Evolutionary conservation across 2,113 vertebrate species (phyloP).

Genomic region (Choloepus hoffmanni): DNA sequence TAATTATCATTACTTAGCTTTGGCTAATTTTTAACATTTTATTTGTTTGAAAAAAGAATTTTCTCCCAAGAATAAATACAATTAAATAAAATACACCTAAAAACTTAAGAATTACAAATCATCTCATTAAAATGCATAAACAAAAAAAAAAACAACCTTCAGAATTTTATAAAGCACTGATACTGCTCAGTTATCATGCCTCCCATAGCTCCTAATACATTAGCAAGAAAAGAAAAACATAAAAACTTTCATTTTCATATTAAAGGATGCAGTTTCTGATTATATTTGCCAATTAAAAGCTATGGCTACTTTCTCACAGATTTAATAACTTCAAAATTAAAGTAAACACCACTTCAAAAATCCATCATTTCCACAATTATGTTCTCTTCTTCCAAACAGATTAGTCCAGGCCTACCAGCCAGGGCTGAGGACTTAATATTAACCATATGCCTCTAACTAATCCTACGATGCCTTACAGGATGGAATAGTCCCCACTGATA

Average conservation of each 20-base stretch:
- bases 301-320: slow-evolving; percentile 18
- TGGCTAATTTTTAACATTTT: slow-evolving; percentile 42
- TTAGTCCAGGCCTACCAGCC: slow-evolving; percentile 73
- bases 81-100: slow-evolving; percentile 78
- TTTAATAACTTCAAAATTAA: slow-evolving; percentile 57
- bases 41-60: slow-evolving; percentile 16
- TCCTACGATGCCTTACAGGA: slow-evolving; percentile 76
- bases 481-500: slow-evolving; percentile 49
- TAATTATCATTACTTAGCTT: slow-evolving; percentile 10
- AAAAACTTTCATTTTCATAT: slow-evolving; percentile 40
- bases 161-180: slow-evolving; percentile 1
- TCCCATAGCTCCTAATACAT: background rate
- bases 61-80: slow-evolving; percentile 63
- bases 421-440: slow-evolving; percentile 70
- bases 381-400: slow-evolving; percentile 42
- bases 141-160: background rate
- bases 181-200: background rate
- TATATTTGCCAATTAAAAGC: slow-evolving; percentile 68
- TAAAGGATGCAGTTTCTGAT: slow-evolving; percentile 11
- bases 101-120: slow-evolving; percentile 33
- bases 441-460: slow-evolving; percentile 79
- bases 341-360: slow-evolving; percentile 61
- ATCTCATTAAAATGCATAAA: slow-evolving; percentile 47
- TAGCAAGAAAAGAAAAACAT: background rate
- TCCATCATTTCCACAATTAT: background rate